Base-by-base conservation (phyloP, 2,113 vertebrate species). In the Pseudorhombus dupliciocellatus region DNA sequence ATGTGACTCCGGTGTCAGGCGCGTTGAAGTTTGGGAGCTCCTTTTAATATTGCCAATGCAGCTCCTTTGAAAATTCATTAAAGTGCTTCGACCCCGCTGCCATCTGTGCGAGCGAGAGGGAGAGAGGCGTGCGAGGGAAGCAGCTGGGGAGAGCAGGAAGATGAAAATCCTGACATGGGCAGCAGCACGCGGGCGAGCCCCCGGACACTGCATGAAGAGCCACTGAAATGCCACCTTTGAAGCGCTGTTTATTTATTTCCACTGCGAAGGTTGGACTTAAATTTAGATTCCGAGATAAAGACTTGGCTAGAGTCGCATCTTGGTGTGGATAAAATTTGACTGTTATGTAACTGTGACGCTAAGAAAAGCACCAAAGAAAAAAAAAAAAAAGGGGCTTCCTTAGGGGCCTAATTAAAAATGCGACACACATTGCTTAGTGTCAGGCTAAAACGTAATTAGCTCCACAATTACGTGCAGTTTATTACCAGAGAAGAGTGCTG, bases 1-100 rank as follows among this genome's bases (percentile, higher is more conserved):
- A 22, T 1, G 44, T 30, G 80, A 80, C 76, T 83, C 71, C 3
- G 2, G 75, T 87, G 87, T 91, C 79, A 80, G 75, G 30, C 57
- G 54, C 79, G 79, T 69, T 91, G 84, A 89, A 75, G 87, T 84
- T 88, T 82, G 70, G 82, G 73, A 81, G 78, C 77, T 73, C 86
- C 87, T 88, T 91, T 92, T 90, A 88, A 92, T 91, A 90, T 91
- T 84, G 83, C 85, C 90, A 83, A 77, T 70, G 73, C 83, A 51
- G 67, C 73, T 84, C 73, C 88, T 89, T 91, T 86, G 90, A 91
- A 91, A 92, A 93, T 93, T 88, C 87, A 93, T 93, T 92, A 89
- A 92, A 92, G 84, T 58, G 83, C 84, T 86, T 68, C 67, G 86
- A 90, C 87, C 90, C 77, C 66, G 67, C 70, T 82, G 88, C 89